Evolutionary conservation across 1,140 invertebrate genomes (phyloP).

Genomic region (Lordiphosa stackelbergi): DNA sequence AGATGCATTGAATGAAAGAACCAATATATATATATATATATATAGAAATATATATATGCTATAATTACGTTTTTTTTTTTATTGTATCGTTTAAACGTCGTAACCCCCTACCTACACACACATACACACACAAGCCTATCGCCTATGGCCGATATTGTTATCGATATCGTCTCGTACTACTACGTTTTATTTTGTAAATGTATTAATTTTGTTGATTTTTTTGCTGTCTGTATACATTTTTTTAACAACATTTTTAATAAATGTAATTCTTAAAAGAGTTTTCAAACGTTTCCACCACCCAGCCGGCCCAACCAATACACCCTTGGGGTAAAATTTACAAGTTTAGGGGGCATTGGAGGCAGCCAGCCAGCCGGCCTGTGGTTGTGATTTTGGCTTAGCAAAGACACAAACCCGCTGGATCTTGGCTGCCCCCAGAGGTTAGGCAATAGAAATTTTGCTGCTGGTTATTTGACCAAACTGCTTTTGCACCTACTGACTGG

Average conservation of each 20-base stretch:
- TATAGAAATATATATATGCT: not conserved
- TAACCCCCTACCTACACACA: slow-evolving; percentile 14
- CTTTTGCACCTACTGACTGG: no score
- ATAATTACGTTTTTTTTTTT: slow-evolving; percentile 5
- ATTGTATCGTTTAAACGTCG: slow-evolving; percentile 30
- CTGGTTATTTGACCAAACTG: no score
- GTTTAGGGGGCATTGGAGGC: no score
- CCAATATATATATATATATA: slow-evolving; percentile 13
- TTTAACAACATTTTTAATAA: slow-evolving; percentile 74
- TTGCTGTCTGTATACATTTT: slow-evolving; percentile 75
- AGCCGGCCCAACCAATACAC: not conserved
- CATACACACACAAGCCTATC: slow-evolving; percentile 33
- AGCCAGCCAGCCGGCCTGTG: no score
- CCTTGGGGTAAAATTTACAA: not conserved
- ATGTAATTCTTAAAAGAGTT: slow-evolving; percentile 69
- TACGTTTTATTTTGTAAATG: slow-evolving; percentile 73
- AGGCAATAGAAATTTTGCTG: no score
- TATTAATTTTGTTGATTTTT: slow-evolving; percentile 76
- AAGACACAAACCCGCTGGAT: no score
- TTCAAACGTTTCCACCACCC: not conserved
- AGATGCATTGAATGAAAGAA: slow-evolving; percentile 4
- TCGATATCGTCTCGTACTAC: slow-evolving; percentile 70
- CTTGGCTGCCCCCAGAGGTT: no score
- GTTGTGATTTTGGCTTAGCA: no score
- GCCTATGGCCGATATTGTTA: slow-evolving; percentile 51